Evolutionary conservation across 2,113 vertebrate genomes (phyloP), one percentile per base, ranked within the genome.

Genomic region (Lepisosteus oculatus): DNA sequence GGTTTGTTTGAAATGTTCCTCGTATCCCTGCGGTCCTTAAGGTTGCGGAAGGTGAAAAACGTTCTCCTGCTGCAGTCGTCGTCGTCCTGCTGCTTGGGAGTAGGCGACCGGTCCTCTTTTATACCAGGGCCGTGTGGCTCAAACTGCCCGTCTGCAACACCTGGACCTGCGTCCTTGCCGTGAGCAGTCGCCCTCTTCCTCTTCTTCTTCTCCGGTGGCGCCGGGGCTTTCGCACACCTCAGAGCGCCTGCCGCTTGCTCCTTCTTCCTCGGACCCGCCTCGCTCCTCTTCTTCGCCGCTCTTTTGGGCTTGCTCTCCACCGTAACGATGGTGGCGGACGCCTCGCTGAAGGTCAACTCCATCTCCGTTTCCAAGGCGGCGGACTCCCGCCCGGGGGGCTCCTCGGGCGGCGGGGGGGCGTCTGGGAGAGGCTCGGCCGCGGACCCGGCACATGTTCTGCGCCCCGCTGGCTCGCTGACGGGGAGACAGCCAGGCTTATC

Each of bases 281-380:
- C 14, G 56, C 61, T 15, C 3, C 80, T 70, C 76, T 3, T 69
- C 63, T 74, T 78, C 29, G 64, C 5, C 9, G 47, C 62, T 67
- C 67, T 81, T 43, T 76, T 85, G 45, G 55, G 44, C 55, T 79
- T 87, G 11, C 77, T 86, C 67, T 85, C 80, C 70, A 90, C 87
- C 0, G 68, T 76, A 42, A 85, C 57, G 9, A 91, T 89, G 69
- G 89, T 82, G 41, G 61, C 2, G 66, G 42, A 43, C 44, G 12
- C 73, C 6, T 81, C 7, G 51, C 55, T 76, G 2, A 80, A 8
- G 1, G 88, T 90, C 43, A 90, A 82, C 4, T 91, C 91, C 91
- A 91, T 91, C 2, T 81, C 80, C 0, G 83, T 67, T 7, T 87
- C 77, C 17, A 83, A 61, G 11, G 87, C 51, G 61, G 85, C 42